These are phyloP conservation scores for Isurus oxyrinchus DNA, from an alignment of 2,113 vertebrate genomes.

Conservation along the genomic window DNA sequence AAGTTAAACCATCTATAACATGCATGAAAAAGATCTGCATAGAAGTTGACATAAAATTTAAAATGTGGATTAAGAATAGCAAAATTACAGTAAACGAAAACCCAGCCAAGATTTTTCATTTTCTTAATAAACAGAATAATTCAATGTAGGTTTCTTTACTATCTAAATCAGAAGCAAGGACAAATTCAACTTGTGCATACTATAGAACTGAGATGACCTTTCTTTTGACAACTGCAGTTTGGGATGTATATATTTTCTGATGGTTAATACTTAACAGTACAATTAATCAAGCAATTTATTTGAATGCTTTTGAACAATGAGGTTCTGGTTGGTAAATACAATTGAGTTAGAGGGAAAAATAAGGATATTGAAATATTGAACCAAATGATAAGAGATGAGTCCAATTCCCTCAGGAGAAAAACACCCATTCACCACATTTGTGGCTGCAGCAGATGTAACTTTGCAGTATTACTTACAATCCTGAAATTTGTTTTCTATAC, in stretches of 20 bases:
- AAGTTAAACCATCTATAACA: not conserved
- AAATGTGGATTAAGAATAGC: not conserved
- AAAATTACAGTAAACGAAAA: not conserved
- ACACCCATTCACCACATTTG: not conserved
- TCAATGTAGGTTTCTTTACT: not conserved
- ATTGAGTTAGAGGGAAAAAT: not conserved
- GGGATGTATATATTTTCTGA: not conserved
- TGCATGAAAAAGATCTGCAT: not conserved
- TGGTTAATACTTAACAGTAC: not conserved
- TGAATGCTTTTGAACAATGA: not conserved
- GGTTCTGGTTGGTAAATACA: not conserved
- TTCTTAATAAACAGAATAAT: not conserved
- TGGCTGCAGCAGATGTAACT: not conserved
- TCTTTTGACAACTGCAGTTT: not conserved
- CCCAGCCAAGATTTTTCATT: not conserved
- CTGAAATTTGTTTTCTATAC: not conserved
- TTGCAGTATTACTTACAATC: not conserved
- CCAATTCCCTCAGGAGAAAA: not conserved
- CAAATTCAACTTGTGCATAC: not conserved
- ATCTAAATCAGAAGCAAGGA: not conserved
- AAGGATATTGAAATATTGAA: not conserved
- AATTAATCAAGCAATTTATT: not conserved
- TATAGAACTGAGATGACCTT: not conserved
- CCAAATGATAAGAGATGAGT: not conserved
- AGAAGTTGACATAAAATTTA: not conserved